These are phyloP conservation scores for Tenthredo livida DNA, from an alignment of 2,888 invertebrate species.

Conservation along the genomic window DNA sequence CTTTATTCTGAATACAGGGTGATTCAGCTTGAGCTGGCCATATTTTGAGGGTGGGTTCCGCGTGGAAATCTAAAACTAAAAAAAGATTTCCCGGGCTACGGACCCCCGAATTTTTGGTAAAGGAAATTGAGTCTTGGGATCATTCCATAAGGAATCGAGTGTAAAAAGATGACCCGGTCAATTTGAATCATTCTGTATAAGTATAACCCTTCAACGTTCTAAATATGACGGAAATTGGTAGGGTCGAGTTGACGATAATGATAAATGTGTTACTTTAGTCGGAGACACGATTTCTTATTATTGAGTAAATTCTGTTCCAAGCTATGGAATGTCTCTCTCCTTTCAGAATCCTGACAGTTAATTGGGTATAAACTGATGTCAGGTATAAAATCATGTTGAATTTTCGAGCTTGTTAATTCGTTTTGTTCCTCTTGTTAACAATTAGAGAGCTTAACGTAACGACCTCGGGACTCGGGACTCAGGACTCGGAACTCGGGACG, in stretches of 20 bases:
- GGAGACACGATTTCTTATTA: neutral
- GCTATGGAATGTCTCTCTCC: neutral
- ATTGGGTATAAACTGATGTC: slow-evolving; percentile 30
- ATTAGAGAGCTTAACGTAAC: slow-evolving; percentile 34
- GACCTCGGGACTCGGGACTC: neutral
- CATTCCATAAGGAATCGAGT: too few relatives aligned
- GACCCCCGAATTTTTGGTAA: too few relatives aligned
- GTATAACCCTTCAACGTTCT: neutral
- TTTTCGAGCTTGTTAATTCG: slow-evolving; percentile 41
- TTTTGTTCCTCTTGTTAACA: slow-evolving; percentile 39
- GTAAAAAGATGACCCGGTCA: too few relatives aligned
- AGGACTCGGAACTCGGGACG: neutral
- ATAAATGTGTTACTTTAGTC: neutral
- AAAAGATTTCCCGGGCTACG: too few relatives aligned
- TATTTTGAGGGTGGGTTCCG: too few relatives aligned
- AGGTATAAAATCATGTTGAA: slow-evolving; percentile 28
- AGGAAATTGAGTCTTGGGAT: too few relatives aligned
- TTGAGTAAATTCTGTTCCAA: neutral
- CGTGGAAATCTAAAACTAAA: too few relatives aligned
- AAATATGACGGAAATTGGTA: neutral
- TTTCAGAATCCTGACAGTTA: neutral
- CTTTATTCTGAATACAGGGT: neutral
- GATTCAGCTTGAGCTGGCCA: too few relatives aligned
- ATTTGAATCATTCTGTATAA: neutral
- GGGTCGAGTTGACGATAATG: neutral